Conservation (phyloP, 2,888 invertebrate genomes). For the Eristalis tenax region DNA sequence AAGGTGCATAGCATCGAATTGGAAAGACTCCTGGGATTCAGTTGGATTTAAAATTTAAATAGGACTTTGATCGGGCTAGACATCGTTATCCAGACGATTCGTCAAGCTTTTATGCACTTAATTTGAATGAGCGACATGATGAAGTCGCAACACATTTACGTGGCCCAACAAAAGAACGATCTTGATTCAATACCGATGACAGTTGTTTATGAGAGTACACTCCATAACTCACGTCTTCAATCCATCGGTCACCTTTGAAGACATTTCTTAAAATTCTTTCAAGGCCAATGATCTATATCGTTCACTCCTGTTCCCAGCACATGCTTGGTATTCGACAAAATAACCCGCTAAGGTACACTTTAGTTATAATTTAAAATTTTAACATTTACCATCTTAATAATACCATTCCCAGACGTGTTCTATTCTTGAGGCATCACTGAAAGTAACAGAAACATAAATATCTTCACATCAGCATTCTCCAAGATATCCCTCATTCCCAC, state of each 20-base stretch:
- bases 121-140: no score
- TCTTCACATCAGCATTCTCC: not conserved
- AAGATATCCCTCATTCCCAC: not conserved
- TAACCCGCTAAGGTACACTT: not conserved
- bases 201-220: no score
- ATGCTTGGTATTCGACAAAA: slow-evolving; percentile 5
- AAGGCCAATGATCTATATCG: not conserved
- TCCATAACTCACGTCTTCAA: not conserved
- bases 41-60: no score
- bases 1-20: no score
- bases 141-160: no score
- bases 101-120: no score
- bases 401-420: slow-evolving; percentile 17
- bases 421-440: not conserved
- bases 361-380: slow-evolving; percentile 7
- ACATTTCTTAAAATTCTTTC: not conserved
- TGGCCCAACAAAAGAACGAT: no score
- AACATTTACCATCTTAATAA: not conserved
- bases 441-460: not conserved
- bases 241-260: not conserved
- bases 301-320: not conserved
- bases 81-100: no score
- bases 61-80: no score
- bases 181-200: no score
- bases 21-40: no score